A percentile compares a stretch with the other conserved stretches of the same genome.
Evolutionary conservation across 2,888 invertebrate genomes (phyloP).

Genomic region (Athalia circularis): DNA sequence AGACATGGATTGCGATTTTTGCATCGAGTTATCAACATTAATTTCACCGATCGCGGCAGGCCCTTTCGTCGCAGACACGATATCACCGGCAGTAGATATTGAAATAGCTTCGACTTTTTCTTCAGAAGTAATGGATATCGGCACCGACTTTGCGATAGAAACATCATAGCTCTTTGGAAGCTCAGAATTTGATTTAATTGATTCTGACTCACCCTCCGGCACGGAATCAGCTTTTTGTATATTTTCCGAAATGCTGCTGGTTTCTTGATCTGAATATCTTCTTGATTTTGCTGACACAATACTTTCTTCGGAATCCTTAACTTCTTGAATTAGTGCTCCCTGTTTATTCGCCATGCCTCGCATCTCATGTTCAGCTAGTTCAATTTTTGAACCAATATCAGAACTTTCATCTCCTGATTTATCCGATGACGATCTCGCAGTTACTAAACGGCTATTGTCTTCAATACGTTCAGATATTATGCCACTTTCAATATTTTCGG

Average conservation of each 20-base stretch:
- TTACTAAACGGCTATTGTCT: conserved; percentile 14
- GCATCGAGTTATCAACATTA: neutral
- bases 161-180: neutral
- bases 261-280: neutral
- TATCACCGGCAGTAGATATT: neutral
- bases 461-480: conserved; percentile 32
- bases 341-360: neutral
- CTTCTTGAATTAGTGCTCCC: neutral
- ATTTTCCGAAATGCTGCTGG: conserved; percentile 14
- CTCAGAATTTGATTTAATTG: conserved; percentile 17
- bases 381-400: conserved; percentile 12
- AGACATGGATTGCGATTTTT: conserved; percentile 39
- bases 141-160: conserved; percentile 8
- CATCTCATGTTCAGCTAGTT: neutral
- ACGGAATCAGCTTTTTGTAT: neutral
- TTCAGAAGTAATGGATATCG: conserved; percentile 10
- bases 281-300: conserved; percentile 14
- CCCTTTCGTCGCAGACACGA: neutral
- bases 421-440: conserved; percentile 2
- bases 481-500: conserved; percentile 56
- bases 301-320: conserved; percentile 2
- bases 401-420: conserved; percentile 24
- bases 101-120: neutral
- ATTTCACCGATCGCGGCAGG: neutral
- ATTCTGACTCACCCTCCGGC: conserved; percentile 8